Percentiles rank a stretch among this genome's conserved stretches.
These are phyloP conservation scores for Halcyon leucocephala DNA, from an alignment of 2,797 vertebrate species.

Conservation along the genomic window DNA sequence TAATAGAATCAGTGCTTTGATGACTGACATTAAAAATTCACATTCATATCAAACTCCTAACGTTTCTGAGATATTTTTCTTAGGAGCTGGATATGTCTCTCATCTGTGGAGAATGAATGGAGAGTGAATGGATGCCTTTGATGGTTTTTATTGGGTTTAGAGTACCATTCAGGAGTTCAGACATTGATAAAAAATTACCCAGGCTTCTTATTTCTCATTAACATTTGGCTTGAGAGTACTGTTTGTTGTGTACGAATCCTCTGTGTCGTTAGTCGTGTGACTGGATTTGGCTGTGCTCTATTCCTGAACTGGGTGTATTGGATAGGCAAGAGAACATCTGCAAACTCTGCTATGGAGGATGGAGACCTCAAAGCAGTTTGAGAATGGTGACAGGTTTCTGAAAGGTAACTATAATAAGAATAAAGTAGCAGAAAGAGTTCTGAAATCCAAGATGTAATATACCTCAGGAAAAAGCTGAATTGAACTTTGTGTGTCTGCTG, in stretches of 20 bases:
- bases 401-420: neutral
- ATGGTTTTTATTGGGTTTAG: neutral
- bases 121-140: neutral
- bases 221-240: accelerated
- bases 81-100: neutral
- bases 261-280: accelerated
- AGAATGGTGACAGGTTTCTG: neutral
- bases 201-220: neutral
- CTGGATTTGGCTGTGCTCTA: neutral
- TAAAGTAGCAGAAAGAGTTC: neutral
- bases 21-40: neutral
- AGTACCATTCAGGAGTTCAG: neutral
- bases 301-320: neutral
- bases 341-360: neutral
- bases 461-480: neutral
- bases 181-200: too few species aligned
- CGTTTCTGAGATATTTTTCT: neutral
- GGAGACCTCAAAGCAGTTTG: neutral
- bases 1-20: neutral
- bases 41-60: neutral
- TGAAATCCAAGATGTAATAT: neutral
- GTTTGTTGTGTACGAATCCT: neutral
- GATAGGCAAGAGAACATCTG: neutral
- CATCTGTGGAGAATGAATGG: too few species aligned
- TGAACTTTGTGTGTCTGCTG: neutral